phyloP scores from a whole-genome alignment of 2,113 vertebrate species.

The Jacana jacana region DNA sequence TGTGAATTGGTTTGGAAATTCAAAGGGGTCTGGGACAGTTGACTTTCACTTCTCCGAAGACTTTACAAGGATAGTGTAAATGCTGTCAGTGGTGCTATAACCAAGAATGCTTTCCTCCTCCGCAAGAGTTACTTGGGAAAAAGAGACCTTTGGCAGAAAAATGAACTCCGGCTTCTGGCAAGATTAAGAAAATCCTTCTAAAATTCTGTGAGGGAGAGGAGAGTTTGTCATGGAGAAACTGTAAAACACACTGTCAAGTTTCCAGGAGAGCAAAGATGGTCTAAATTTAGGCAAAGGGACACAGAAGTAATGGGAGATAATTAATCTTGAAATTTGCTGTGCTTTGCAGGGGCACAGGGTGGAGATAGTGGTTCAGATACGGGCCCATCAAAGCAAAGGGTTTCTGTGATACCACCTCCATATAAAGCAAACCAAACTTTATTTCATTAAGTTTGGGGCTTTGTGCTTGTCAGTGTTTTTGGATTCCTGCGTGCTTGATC shows the following conservation, averaged over 20 bases:
- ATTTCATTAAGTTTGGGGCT: not conserved
- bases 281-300: not conserved
- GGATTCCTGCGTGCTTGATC: not conserved
- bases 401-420: not conserved
- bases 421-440: not conserved
- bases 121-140: not conserved
- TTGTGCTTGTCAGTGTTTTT: not conserved
- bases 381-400: accelerated
- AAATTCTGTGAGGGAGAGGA: accelerated
- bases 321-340: not conserved
- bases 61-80: not conserved
- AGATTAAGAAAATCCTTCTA: not conserved
- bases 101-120: not conserved
- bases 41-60: not conserved
- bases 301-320: not conserved
- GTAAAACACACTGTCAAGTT: not conserved
- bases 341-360: not conserved
- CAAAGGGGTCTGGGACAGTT: not conserved
- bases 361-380: not conserved
- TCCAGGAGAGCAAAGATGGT: not conserved
- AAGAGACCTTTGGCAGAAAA: not conserved
- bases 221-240: not conserved
- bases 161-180: not conserved
- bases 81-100: not conserved
- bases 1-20: not conserved